Evolutionary conservation across 2,797 vertebrate genomes (phyloP).

Genomic region (Peromyscus nudipes): DNA sequence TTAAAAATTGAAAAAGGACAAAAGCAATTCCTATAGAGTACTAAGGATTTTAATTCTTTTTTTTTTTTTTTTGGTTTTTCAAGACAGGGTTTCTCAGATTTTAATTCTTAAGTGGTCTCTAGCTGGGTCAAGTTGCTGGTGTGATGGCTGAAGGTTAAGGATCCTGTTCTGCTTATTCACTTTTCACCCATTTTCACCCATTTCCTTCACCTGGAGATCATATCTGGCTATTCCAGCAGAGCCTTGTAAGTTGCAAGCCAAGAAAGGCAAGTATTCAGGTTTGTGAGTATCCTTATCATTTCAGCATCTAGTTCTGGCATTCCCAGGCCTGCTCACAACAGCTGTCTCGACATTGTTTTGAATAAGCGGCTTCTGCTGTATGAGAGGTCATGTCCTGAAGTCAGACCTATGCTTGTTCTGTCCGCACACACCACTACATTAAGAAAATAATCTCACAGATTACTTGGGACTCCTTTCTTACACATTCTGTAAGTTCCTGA

Average conservation of each 20-base stretch:
- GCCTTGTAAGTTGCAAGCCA: not conserved
- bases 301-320: constrained; percentile 36
- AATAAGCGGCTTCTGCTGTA: constrained; percentile 18
- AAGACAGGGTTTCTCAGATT: too few relatives aligned
- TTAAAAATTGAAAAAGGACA: constrained; percentile 24
- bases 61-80: too few relatives aligned
- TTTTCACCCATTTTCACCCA: not conserved
- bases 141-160: not conserved
- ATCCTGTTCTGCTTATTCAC: not conserved
- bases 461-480: not conserved
- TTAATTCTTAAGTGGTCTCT: not conserved
- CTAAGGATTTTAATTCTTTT: constrained; percentile 18
- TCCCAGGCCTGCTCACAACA: not conserved
- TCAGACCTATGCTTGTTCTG: not conserved
- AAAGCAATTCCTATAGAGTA: not conserved
- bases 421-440: not conserved
- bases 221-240: constrained; percentile 25
- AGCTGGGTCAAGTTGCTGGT: not conserved
- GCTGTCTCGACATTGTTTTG: not conserved
- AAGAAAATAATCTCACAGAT: constrained; percentile 13
- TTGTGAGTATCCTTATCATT: constrained; percentile 64
- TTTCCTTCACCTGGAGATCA: not conserved
- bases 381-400: constrained; percentile 45
- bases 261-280: constrained; percentile 30
- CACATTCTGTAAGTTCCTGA: not conserved